Evolutionary conservation across 2,888 invertebrate genomes (phyloP).

Genomic region (Xestoiulus laeticollis): DNA sequence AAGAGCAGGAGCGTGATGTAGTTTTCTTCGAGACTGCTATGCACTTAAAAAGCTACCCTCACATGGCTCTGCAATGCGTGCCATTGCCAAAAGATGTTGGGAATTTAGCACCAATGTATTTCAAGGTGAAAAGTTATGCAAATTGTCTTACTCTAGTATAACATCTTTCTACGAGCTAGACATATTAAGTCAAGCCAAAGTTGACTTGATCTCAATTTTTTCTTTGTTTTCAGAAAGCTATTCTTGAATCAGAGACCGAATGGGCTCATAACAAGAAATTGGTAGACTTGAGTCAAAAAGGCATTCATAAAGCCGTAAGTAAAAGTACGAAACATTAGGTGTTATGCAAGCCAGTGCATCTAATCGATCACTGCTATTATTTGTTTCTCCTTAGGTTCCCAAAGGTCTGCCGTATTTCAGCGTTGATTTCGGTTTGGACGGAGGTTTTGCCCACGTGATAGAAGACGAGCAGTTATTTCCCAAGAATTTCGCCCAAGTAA

Average conservation of each 20-base stretch:
- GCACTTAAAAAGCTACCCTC: constrained; percentile 77
- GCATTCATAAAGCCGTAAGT: constrained; percentile 75
- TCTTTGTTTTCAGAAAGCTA: constrained; percentile 76
- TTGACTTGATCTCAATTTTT: no score
- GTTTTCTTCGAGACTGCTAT: constrained; percentile 91
- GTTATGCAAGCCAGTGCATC: background rate
- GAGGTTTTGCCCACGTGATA: constrained; percentile 95
- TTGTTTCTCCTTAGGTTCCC: constrained; percentile 70
- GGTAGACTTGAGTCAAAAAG: constrained; percentile 74
- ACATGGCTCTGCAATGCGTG: constrained; percentile 88
- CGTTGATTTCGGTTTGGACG: constrained; percentile 88
- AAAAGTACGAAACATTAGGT: background rate
- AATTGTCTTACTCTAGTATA: no score
- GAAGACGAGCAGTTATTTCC: constrained; percentile 92
- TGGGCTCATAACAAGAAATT: constrained; percentile 96
- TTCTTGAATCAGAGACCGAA: constrained; percentile 92
- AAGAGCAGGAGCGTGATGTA: constrained; percentile 76
- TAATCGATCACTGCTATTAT: constrained; percentile 2
- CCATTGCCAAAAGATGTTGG: constrained; percentile 84
- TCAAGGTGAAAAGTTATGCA: constrained; percentile 71
- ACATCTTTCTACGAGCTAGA: background rate
- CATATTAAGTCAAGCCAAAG: no score
- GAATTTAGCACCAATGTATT: constrained; percentile 92
- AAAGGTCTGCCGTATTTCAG: constrained; percentile 95
- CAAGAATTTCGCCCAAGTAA: constrained; percentile 86